Evolutionary conservation across 2,888 invertebrate genomes (phyloP).

Genomic region (Eudemis profundana): DNA sequence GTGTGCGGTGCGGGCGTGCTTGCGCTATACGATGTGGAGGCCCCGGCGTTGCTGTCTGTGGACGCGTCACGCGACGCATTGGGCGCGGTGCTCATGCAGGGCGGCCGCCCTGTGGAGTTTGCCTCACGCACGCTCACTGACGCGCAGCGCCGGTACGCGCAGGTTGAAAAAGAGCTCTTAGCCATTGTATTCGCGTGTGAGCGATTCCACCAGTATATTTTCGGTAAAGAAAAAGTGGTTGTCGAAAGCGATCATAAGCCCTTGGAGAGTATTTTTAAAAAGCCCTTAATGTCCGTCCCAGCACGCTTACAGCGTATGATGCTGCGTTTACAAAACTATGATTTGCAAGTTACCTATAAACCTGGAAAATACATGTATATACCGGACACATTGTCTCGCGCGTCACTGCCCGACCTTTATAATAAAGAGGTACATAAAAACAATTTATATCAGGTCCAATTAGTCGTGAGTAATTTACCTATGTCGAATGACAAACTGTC

Average conservation of each 20-base stretch:
- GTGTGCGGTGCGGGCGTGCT: conserved; percentile 22
- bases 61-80: conserved; percentile 28
- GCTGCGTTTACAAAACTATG: too few species aligned
- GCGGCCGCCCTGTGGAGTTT: too few species aligned
- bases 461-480: not conserved
- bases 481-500: too few species aligned
- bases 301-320: too few species aligned
- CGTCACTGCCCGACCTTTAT: conserved; percentile 23
- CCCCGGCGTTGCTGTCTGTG: conserved; percentile 5
- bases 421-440: conserved; percentile 20
- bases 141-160: too few species aligned
- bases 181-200: too few species aligned
- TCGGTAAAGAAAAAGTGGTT: conserved; percentile 20
- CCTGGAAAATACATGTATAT: conserved; percentile 33
- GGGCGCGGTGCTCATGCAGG: too few species aligned
- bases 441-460: conserved; percentile 7
- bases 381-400: too few species aligned
- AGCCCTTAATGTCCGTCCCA: too few species aligned
- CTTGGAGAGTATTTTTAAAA: too few species aligned
- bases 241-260: too few species aligned
- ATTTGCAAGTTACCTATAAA: conserved; percentile 22
- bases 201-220: conserved; percentile 32
- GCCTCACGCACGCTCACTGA: conserved; percentile 48
- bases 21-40: conserved; percentile 4
- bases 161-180: too few species aligned